Evolutionary conservation across 2,113 vertebrate species (phyloP).

Genomic region (Pelusios castaneus): DNA sequence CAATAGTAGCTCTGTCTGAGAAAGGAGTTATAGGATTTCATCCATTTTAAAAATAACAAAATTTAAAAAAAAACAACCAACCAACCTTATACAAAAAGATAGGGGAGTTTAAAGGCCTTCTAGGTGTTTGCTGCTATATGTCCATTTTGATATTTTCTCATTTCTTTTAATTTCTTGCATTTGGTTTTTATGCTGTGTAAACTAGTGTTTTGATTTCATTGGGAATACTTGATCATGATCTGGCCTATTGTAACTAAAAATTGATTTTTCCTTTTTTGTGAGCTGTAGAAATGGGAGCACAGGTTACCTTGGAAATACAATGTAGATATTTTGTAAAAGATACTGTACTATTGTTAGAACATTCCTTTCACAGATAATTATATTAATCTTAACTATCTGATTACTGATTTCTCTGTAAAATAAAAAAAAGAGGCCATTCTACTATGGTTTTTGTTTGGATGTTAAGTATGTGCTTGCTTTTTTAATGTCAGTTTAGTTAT

Average conservation of each 20-base stretch:
- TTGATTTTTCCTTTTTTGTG: neutral
- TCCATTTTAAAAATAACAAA: neutral
- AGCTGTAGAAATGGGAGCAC: no score
- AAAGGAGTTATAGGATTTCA: neutral
- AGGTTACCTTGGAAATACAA: neutral
- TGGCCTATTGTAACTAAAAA: fast-evolving
- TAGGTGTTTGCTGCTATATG: neutral
- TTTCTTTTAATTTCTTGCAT: neutral
- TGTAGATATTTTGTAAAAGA: neutral
- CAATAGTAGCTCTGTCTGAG: neutral
- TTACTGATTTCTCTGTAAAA: neutral
- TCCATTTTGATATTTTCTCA: neutral
- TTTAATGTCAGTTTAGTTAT: neutral
- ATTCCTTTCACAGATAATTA: fast-evolving
- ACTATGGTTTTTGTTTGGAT: neutral
- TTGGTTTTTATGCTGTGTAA: neutral
- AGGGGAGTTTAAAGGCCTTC: neutral
- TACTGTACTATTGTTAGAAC: neutral
- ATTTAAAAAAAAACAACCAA: neutral
- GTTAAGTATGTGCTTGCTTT: neutral
- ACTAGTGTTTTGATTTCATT: neutral
- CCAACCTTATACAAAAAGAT: neutral
- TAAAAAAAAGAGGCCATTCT: neutral
- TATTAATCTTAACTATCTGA: neutral
- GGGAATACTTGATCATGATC: neutral